A percentile compares a stretch with the other conserved stretches of the same genome.
Evolutionary conservation across 2,797 vertebrate species (phyloP).

Genomic region (Enteromius afrohamiltoni): DNA sequence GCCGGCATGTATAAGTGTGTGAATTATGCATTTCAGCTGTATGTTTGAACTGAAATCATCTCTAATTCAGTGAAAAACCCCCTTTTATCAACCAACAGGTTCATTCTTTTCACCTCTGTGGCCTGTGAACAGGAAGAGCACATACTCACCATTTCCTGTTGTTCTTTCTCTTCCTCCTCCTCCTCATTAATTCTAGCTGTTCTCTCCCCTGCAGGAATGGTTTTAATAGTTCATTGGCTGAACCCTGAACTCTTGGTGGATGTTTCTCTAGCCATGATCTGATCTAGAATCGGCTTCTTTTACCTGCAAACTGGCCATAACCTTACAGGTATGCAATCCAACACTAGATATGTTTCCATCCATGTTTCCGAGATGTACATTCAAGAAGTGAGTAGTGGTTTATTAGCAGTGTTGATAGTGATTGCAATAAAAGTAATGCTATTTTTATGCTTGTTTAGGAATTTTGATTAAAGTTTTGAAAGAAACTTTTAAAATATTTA

Average conservation of each 20-base stretch:
- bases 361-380: not conserved
- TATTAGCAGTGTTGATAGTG: not conserved
- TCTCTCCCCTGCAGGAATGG: not conserved
- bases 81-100: constrained; percentile 16
- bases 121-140: constrained; percentile 10
- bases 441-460: not conserved
- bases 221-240: constrained; percentile 4
- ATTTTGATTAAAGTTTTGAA: not conserved
- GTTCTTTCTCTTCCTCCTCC: constrained; percentile 13
- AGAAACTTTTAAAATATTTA: not conserved
- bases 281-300: not conserved
- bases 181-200: constrained; percentile 1
- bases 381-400: not conserved
- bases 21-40: constrained; percentile 66
- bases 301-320: not conserved
- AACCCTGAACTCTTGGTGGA: not conserved
- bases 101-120: constrained; percentile 11
- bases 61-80: constrained; percentile 38
- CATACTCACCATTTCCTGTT: constrained; percentile 6
- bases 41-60: constrained; percentile 53
- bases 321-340: not conserved
- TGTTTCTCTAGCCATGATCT: not conserved
- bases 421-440: not conserved
- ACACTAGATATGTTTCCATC: not conserved
- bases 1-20: constrained; percentile 54